Conservation (phyloP, 1,140 invertebrate genomes). For the Papilio xuthus region DNA sequence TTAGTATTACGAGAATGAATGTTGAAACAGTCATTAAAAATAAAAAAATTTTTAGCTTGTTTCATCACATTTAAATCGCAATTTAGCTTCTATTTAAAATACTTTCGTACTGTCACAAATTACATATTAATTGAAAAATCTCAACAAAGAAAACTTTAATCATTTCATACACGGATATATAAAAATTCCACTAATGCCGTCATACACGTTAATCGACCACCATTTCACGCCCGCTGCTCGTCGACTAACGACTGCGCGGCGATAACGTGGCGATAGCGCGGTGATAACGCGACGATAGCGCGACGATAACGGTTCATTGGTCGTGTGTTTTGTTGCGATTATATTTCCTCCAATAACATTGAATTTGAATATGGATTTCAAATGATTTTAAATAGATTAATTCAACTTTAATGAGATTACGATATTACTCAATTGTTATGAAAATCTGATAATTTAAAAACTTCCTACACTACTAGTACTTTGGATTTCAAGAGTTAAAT, state of each 20-base stretch:
- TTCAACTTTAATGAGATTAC: background rate
- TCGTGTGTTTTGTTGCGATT: slow-evolving; percentile 24
- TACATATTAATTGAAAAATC: too few species aligned
- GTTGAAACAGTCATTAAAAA: too few species aligned
- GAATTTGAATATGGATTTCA: background rate
- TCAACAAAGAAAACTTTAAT: background rate
- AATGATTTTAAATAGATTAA: background rate
- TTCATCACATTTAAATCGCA: too few species aligned
- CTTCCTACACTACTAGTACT: too few species aligned
- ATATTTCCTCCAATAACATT: slow-evolving; percentile 23
- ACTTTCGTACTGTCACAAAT: too few species aligned
- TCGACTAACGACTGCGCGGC: slow-evolving; percentile 53
- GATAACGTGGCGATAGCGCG: slow-evolving; percentile 51
- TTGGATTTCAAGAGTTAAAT: too few species aligned
- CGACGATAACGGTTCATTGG: slow-evolving; percentile 34
- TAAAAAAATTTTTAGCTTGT: too few species aligned
- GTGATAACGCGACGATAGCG: slow-evolving; percentile 40
- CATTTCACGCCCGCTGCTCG: slow-evolving; percentile 52
- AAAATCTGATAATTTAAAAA: too few species aligned
- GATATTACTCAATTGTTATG: too few species aligned
- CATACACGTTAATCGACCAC: slow-evolving; percentile 41
- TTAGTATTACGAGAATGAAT: too few species aligned
- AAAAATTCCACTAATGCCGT: slow-evolving; percentile 31
- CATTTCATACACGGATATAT: slow-evolving; percentile 5
- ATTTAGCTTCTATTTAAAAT: too few species aligned